A percentile compares a stretch with the other conserved stretches of the same genome.
Conservation (phyloP, 2,888 invertebrate genomes). For the Phragmatobia fuliginosa region DNA sequence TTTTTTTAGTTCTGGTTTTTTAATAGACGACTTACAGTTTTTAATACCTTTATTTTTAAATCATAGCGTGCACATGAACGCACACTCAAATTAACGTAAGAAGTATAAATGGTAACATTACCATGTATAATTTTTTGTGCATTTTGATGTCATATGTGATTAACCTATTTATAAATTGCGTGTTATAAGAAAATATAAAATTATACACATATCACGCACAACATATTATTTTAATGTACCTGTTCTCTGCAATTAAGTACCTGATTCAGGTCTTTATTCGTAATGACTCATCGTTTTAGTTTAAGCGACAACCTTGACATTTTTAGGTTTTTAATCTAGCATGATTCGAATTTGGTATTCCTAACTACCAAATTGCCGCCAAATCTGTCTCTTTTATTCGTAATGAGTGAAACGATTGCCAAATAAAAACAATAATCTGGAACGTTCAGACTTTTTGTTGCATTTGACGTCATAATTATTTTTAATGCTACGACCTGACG, state of each 20-base stretch:
- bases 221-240: constrained; percentile 28
- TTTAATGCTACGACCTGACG: neutral
- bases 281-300: constrained; percentile 28
- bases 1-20: neutral
- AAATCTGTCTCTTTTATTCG: neutral
- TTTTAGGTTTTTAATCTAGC: neutral
- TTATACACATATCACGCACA: constrained; percentile 35
- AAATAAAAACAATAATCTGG: neutral
- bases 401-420: neutral
- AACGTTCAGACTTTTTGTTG: neutral
- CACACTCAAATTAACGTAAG: neutral
- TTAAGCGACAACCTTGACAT: constrained; percentile 21
- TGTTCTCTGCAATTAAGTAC: constrained; percentile 16
- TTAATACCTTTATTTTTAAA: neutral
- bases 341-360: neutral
- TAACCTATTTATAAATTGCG: constrained; percentile 44
- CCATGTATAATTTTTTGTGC: neutral
- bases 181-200: constrained; percentile 34
- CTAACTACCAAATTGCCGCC: neutral
- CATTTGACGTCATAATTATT: neutral
- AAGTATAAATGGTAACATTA: neutral
- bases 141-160: constrained; percentile 27
- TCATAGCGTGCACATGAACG: neutral
- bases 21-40: neutral
- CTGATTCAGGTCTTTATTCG: constrained; percentile 17